Base-by-base conservation (phyloP, 2,888 invertebrate genomes). In the Rotaria sp. region DNA sequence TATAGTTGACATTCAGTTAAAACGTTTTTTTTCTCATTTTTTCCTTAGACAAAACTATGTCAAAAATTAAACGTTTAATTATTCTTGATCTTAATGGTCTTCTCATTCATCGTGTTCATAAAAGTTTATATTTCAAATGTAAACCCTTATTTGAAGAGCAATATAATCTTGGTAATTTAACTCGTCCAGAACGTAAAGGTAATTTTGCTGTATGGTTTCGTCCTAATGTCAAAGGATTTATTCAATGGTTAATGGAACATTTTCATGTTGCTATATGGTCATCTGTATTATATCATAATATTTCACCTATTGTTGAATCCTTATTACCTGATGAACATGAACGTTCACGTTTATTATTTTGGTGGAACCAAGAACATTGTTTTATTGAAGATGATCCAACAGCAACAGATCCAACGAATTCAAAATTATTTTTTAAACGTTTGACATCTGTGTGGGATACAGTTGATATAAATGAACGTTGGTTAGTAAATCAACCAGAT, bases 151-250 rank as follows among this genome's bases (percentile, higher is more conserved):
- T 80, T 11, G 1, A 45, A 45, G 45, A 80, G 11, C 11, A 80
- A 11, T 45, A 80, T n/a, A 4, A 15, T 26, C 4, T 13, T 8
- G 45, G 45, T 13, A 8, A 41, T 45, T 1, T 80, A 26, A 0
- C 41, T 15, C 26, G 35, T 35, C 45, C 80, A 1, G 41, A n/a
- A 45, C n/a, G 1, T 4, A 80, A 8, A 80, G 80, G 80, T 21
- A 80, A 80, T 45, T 80, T 80, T 45, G 80, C 80, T n/a, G 45
- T 80, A 45, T 80, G 80, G 80, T 45, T 80, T 24, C 80, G 80
- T 80, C 80, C 80, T 11, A 26, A 45, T 45, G 80, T 80, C 5
- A 45, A 45, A 80, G 1, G 26, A 45, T 80, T 80, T 45, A 10
- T 80, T 26, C 1, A 10, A 10, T 80, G 80, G 80, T 45, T 41